phyloP scores from a whole-genome alignment of 2,888 invertebrate genomes.

The Brachypterus glaber region DNA sequence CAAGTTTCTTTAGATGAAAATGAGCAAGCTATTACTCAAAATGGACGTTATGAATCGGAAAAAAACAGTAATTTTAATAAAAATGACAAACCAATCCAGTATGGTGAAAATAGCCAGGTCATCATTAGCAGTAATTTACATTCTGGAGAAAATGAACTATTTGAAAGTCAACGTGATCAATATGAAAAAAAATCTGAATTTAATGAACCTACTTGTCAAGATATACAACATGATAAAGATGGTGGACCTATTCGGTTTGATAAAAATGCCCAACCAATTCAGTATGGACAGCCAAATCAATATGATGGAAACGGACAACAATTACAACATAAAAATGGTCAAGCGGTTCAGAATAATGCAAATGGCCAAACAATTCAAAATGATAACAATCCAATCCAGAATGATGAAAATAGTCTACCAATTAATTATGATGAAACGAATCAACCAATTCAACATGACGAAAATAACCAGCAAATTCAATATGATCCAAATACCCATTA shows the following conservation, averaged over 20 bases:
- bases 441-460: slow-evolving; percentile 25
- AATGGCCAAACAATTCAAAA: slow-evolving; percentile 21
- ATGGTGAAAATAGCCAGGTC: slow-evolving; percentile 21
- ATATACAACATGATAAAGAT: slow-evolving; percentile 21
- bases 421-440: slow-evolving; percentile 24
- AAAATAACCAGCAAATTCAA: slow-evolving; percentile 20
- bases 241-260: slow-evolving; percentile 23
- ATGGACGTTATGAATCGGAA: no score
- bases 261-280: slow-evolving; percentile 17
- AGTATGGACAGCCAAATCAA: slow-evolving; percentile 5
- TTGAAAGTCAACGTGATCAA: slow-evolving; percentile 6
- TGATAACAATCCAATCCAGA: slow-evolving; percentile 20
- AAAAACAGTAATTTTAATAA: no score
- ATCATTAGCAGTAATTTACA: slow-evolving; percentile 11
- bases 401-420: slow-evolving; percentile 24
- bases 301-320: slow-evolving; percentile 14
- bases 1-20: slow-evolving; percentile 10
- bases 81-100: no score
- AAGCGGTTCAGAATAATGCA: slow-evolving; percentile 20
- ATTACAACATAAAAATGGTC: slow-evolving; percentile 14
- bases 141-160: slow-evolving; percentile 25
- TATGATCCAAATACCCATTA: slow-evolving; percentile 18
- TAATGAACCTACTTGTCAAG: slow-evolving; percentile 24
- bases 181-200: slow-evolving; percentile 21
- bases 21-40: slow-evolving; percentile 15